These are phyloP conservation scores for Thecophora atra DNA, from an alignment of 2,888 invertebrate species.

Conservation along the genomic window DNA sequence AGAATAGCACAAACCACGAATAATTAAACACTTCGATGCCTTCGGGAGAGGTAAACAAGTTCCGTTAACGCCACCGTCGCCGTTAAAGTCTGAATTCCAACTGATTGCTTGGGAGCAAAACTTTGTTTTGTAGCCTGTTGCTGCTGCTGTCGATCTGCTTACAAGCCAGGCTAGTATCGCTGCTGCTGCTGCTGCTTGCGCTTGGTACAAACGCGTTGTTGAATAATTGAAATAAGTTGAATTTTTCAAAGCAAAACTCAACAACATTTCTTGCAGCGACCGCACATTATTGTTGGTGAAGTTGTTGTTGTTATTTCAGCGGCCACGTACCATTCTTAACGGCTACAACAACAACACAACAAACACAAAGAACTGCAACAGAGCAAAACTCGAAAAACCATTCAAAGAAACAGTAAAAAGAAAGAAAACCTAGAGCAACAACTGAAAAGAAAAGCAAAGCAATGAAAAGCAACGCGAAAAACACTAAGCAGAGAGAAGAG, in stretches of 20 bases:
- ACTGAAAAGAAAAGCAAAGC: neutral
- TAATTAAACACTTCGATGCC: neutral
- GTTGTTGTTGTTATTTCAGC: conserved; percentile 18
- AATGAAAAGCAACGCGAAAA: no score
- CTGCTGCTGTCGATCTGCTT: neutral
- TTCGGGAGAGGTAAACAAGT: conserved; percentile 16
- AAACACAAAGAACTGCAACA: neutral
- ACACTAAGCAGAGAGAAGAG: neutral
- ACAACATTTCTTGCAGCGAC: conserved; percentile 10
- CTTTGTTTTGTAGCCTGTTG: conserved; percentile 14
- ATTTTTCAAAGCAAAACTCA: conserved; percentile 12
- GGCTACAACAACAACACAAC: conserved; percentile 8
- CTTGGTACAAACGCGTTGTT: conserved; percentile 14
- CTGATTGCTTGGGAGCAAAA: conserved; percentile 33
- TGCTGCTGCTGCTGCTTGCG: neutral
- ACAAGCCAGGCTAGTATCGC: no score
- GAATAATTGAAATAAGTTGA: conserved; percentile 4
- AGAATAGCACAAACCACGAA: neutral
- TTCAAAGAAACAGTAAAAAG: neutral
- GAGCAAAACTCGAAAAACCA: conserved; percentile 8
- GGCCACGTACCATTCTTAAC: conserved; percentile 28
- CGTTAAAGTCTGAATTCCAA: conserved; percentile 41
- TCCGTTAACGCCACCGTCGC: conserved; percentile 38
- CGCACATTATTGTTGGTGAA: neutral
- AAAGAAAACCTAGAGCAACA: neutral